Conservation (phyloP, 2,113 vertebrate genomes). For the Oxygymnocypris stewartii region DNA sequence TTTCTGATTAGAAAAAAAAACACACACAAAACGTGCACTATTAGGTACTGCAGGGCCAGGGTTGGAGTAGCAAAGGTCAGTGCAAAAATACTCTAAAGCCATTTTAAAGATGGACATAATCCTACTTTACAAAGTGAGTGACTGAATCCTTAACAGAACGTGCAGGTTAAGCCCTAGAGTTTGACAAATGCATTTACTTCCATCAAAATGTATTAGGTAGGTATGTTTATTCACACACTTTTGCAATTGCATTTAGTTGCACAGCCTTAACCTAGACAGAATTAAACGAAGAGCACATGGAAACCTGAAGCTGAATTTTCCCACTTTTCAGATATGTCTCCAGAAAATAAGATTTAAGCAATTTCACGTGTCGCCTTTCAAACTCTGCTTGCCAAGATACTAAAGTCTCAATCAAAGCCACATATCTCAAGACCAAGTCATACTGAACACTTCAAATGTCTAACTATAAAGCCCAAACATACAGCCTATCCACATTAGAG, state of each 20-base stretch:
- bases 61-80: not conserved
- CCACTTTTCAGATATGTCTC: not conserved
- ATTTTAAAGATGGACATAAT: constrained; percentile 29
- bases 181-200: not conserved
- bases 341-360: not conserved
- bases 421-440: not conserved
- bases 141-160: not conserved
- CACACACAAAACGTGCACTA: not conserved
- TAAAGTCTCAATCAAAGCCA: constrained; percentile 3
- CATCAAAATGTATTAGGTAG: not conserved
- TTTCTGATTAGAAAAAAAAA: not conserved
- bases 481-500: not conserved
- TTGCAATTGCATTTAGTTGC: not conserved
- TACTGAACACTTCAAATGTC: not conserved
- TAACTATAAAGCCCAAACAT: not conserved
- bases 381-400: not conserved
- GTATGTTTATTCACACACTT: not conserved
- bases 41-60: not conserved
- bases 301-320: not conserved
- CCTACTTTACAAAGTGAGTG: constrained; percentile 6
- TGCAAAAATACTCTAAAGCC: constrained; percentile 2
- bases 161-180: too few relatives aligned
- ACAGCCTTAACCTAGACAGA: not conserved
- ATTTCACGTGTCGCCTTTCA: not conserved
- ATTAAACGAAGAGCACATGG: not conserved